phyloP scores from a whole-genome alignment of 2,888 invertebrate genomes.

The Hermaeophaga mercurialis region DNA sequence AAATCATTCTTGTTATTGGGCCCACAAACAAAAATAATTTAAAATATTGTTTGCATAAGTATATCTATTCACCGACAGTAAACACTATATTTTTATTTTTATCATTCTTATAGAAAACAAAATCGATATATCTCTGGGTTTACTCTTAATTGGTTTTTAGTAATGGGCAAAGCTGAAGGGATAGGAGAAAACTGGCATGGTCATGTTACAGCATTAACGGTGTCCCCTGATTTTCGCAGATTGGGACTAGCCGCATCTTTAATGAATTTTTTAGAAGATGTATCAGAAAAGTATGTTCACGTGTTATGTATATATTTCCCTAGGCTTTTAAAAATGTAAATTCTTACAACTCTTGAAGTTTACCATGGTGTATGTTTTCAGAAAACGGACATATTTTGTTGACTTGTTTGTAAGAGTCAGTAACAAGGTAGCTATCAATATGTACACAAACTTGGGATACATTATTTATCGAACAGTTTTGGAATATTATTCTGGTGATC shows the following conservation, averaged over 20 bases:
- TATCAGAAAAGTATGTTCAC: conserved; percentile 93
- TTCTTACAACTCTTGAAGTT: too few species aligned
- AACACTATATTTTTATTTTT: too few species aligned
- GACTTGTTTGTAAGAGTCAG: conserved; percentile 98
- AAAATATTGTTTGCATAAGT: conserved; percentile 8
- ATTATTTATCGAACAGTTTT: conserved; percentile 94
- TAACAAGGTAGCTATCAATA: conserved; percentile 95
- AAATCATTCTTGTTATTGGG: too few species aligned
- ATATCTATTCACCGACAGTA: too few species aligned
- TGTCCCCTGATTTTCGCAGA: conserved; percentile 92
- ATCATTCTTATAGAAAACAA: too few species aligned
- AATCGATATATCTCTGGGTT: too few species aligned
- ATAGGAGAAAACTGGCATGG: conserved; percentile 97
- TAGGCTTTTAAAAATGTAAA: too few species aligned
- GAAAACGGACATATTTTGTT: conserved; percentile 96
- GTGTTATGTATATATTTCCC: too few species aligned
- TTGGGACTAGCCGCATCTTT: conserved; percentile 90
- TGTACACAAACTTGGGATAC: conserved; percentile 96
- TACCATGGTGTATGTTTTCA: too few species aligned
- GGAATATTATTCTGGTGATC: conserved; percentile 97
- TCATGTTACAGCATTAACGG: conserved; percentile 97
- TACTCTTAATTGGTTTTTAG: conserved; percentile 66
- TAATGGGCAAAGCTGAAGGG: conserved; percentile 99
- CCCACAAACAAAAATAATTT: too few species aligned
- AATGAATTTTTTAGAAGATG: conserved; percentile 93